Conservation (phyloP, 1,140 invertebrate species). For the Diprion similis region DNA sequence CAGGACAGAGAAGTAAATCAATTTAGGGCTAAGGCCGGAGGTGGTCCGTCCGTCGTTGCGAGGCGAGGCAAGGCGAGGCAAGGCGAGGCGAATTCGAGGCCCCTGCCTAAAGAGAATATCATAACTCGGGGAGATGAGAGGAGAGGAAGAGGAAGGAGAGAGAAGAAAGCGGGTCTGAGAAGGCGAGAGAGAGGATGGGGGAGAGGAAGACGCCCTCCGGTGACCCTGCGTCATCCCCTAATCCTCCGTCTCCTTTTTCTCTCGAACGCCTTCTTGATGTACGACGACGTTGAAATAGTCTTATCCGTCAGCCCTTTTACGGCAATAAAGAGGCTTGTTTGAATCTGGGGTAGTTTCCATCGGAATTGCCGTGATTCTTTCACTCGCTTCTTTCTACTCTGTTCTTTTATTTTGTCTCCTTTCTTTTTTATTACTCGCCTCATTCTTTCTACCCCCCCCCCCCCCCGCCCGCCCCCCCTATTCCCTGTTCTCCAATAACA, state of each 20-base stretch:
- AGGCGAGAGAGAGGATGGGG: too few relatives aligned
- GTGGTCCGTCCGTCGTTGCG: not conserved
- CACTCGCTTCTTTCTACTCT: not conserved
- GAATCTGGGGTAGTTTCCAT: not conserved
- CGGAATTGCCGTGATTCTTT: not conserved
- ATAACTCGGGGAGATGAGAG: slow-evolving; percentile 14
- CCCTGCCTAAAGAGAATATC: slow-evolving; percentile 7
- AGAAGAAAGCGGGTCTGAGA: slow-evolving; percentile 16
- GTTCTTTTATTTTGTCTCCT: not conserved
- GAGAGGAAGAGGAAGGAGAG: slow-evolving; percentile 7
- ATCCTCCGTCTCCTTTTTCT: slow-evolving; percentile 31
- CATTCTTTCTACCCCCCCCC: not conserved
- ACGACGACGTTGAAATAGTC: slow-evolving; percentile 32
- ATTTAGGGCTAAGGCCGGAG: slow-evolving; percentile 20
- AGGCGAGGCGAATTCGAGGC: too few relatives aligned
- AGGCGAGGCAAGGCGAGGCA: not conserved
- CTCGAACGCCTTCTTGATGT: slow-evolving; percentile 35
- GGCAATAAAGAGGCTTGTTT: not conserved
- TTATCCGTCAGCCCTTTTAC: slow-evolving; percentile 38
- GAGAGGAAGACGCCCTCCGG: slow-evolving; percentile 10
- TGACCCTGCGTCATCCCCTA: slow-evolving; percentile 35
- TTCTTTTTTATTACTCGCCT: not conserved
- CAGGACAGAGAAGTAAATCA: slow-evolving; percentile 22
- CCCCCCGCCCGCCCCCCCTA: too few relatives aligned
- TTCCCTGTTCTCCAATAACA: not conserved